Conservation (phyloP, 2,797 vertebrate genomes). For the Acanthurus leucopareius region DNA sequence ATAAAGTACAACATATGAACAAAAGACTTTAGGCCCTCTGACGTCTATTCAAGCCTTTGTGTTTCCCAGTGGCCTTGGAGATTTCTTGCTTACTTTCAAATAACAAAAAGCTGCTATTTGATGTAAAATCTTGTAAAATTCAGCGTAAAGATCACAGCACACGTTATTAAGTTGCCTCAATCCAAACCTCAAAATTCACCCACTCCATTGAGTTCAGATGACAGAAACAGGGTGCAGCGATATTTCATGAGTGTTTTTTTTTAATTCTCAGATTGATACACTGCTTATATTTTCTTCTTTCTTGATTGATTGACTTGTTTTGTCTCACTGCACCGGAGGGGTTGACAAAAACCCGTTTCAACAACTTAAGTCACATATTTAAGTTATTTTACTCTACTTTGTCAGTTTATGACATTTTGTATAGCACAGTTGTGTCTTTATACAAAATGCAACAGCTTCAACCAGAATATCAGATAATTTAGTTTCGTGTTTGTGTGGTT, state of each 20-base stretch:
- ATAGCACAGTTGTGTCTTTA: too few species aligned
- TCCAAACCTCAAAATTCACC: too few species aligned
- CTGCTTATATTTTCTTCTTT: neutral
- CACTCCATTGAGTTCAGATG: too few species aligned
- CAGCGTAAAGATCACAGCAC: neutral
- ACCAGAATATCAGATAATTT: too few species aligned
- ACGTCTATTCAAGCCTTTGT: neutral
- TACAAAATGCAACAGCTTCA: too few species aligned
- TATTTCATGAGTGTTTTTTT: neutral
- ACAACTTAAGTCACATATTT: neutral
- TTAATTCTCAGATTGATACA: neutral
- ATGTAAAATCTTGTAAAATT: neutral
- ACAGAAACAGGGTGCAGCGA: too few species aligned
- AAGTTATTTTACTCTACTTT: too few species aligned
- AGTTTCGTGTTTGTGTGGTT: neutral
- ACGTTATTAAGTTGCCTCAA: neutral
- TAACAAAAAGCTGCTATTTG: neutral
- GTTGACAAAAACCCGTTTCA: neutral
- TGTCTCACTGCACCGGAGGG: neutral
- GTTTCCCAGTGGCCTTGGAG: neutral
- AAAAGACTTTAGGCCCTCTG: neutral
- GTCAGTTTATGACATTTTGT: too few species aligned
- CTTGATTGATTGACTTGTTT: neutral
- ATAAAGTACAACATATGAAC: too few species aligned
- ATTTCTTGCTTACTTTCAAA: constrained; percentile 15